phyloP scores from a whole-genome alignment of 2,888 invertebrate species.

The Lamellibrachia satsuma region DNA sequence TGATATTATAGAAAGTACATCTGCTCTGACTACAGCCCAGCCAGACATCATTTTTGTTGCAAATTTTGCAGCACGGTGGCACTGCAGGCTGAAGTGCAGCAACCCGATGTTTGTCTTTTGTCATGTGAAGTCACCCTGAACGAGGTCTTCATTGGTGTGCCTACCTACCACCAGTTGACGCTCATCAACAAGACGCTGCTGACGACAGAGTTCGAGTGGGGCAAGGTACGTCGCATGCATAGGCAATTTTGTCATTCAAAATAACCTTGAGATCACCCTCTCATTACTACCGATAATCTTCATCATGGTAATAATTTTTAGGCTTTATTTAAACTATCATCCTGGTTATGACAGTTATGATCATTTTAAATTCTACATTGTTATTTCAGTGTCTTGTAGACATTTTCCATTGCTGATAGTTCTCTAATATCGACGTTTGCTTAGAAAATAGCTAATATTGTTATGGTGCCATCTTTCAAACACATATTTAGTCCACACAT shows the following conservation, averaged over 20 bases:
- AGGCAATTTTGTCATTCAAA: background rate
- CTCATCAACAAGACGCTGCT: conserved; percentile 61
- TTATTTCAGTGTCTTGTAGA: background rate
- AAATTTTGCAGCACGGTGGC: conserved; percentile 32
- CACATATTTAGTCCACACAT: no score
- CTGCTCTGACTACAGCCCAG: background rate
- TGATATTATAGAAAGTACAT: no score
- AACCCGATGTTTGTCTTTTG: conserved; percentile 56
- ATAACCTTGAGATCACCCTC: background rate
- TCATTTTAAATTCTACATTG: background rate
- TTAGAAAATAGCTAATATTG: no score
- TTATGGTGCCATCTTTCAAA: no score
- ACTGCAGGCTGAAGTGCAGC: conserved; percentile 58
- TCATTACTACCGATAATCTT: background rate
- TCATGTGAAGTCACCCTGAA: conserved; percentile 53
- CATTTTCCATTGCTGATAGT: background rate
- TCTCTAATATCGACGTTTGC: no score
- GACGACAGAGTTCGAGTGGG: conserved; percentile 55
- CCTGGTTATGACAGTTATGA: background rate
- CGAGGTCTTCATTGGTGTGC: conserved; percentile 57
- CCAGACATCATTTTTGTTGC: background rate
- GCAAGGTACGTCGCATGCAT: conserved; percentile 40
- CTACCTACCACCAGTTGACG: conserved; percentile 49
- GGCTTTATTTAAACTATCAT: conserved; percentile 25
- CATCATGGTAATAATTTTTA: background rate